Evolutionary conservation across 2,888 invertebrate species (phyloP), one percentile per base, ranked within the genome.

Genomic region (Dimorphilus gyrociliatus): DNA sequence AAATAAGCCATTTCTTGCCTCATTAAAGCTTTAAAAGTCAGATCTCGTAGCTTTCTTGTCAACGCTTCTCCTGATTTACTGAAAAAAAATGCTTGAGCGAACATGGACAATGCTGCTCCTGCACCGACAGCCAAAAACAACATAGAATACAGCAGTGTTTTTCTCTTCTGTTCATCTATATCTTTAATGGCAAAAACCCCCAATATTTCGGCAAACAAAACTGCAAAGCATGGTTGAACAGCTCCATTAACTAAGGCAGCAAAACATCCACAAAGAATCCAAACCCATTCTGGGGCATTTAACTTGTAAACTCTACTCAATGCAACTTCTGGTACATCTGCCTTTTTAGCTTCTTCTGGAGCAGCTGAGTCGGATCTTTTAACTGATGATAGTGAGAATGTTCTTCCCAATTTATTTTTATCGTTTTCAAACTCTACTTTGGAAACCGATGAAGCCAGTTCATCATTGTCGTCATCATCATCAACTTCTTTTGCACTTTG

Each of bases 61-160:
- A 85, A 64, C 38, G 69, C 63, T 58, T 82, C 82, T 19, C 84
- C 84, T n/a, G n/a, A 10, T 10, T 10, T 21, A n/a, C 8, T 21
- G n/a, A 10, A 25, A 8, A 10, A n/a, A n/a, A 44, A 19, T 38
- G 49, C 52, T 43, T 49, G 50, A 8, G 42, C 15, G 16, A 51
- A 45, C 29, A 39, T 41, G 3, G 45, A 34, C 8, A 48, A 25
- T 23, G 41, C 41, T n/a, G 42, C 39, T 4, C 41, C 12, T 6
- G 41, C 34, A 25, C 53, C 55, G 16, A 56, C 36, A 2, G 42
- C 52, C 12, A 50, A 30, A 36, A 55, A 46, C 15, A 55, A 29
- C 4, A 51, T 27, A 10, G 36, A 35, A 32, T 46, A 53, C 16
- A 47, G 30, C 4, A 29, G 15, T 10, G 53, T 42, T 5, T 45